Evolutionary conservation across 2,888 invertebrate genomes (phyloP).

Genomic region (Prosapia bicincta): DNA sequence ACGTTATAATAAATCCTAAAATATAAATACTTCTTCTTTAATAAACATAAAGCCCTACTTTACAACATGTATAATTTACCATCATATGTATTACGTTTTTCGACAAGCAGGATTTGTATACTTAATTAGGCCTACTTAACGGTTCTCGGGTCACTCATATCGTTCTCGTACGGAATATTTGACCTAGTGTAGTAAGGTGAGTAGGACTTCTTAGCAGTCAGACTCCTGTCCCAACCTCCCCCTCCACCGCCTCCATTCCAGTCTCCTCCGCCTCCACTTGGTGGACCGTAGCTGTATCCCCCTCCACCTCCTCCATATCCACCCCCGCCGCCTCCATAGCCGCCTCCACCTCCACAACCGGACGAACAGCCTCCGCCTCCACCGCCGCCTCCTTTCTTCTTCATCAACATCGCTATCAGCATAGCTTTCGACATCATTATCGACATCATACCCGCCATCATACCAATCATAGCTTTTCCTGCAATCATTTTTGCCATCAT

Average conservation of each 20-base stretch:
- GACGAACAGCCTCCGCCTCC: neutral
- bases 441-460: constrained; percentile 23
- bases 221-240: constrained; percentile 18
- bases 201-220: neutral
- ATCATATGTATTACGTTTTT: too few species aligned
- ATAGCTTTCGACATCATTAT: constrained; percentile 23
- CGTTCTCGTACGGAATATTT: neutral
- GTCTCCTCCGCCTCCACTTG: constrained; percentile 6
- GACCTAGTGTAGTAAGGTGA: neutral
- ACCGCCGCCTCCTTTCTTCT: constrained; percentile 1
- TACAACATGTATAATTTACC: too few species aligned
- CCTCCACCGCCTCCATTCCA: neutral
- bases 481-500: constrained; percentile 18
- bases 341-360: neutral
- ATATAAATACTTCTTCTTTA: too few species aligned
- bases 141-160: neutral
- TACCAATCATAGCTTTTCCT: constrained; percentile 23
- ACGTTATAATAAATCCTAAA: too few species aligned
- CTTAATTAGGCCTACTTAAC: neutral
- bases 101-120: neutral
- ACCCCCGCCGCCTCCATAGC: constrained; percentile 3
- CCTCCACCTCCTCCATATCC: neutral
- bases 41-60: too few species aligned
- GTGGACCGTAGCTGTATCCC: neutral
- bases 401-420: constrained; percentile 22